Evolutionary conservation across 1,140 invertebrate genomes (phyloP), one percentile per base, ranked within the genome.

Genomic region (Ceratina australensis): DNA sequence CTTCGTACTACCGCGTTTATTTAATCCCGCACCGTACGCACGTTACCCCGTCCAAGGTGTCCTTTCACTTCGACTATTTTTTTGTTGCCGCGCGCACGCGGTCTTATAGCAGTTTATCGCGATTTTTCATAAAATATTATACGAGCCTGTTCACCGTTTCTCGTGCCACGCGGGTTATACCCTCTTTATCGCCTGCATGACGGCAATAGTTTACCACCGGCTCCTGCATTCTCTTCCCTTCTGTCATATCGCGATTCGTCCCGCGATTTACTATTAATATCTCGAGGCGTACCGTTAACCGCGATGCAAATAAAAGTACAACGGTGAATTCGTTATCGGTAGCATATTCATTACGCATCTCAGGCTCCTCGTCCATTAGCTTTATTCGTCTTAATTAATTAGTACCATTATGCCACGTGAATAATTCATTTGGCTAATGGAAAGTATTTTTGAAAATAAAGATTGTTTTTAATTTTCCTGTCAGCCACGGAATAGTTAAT

Each of bases 21-120:
- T 74, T 57, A 56, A 66, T 13, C 61, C n/a, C 12, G 10, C 33
- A 1, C 33, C 26, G 7, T 16, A 33, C 20, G 12, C 24, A 1
- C 33, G 42, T 33, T 49, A 22, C 47, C n/a, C 22, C 18, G 18
- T 59, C 28, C 73, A 5, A 26, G 20, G 12, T 76, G 33, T 68
- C 65, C 73, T 68, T 76, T 76, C 73, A 60, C 56, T 68, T 42
- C 24, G n/a, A 2, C 13, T 15, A 68, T 76, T 68, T 66, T 68
- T 68, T 42, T 10, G 33, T 42, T 42, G 33, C 33, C 2, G 33
- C 50, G 10, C 8, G 24, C 15, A 18, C 16, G 4, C 42, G 59
- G 15, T 15, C 63, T 59, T 24, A 56, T 22, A 28, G 64, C 54
- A n/a, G 54, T 60, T 75, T 60, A 67, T 76, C 73, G 64, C 54